Percentiles rank a stretch among this genome's conserved stretches.
phyloP scores from a whole-genome alignment of 2,113 vertebrate species.

The Pionites leucogaster region DNA sequence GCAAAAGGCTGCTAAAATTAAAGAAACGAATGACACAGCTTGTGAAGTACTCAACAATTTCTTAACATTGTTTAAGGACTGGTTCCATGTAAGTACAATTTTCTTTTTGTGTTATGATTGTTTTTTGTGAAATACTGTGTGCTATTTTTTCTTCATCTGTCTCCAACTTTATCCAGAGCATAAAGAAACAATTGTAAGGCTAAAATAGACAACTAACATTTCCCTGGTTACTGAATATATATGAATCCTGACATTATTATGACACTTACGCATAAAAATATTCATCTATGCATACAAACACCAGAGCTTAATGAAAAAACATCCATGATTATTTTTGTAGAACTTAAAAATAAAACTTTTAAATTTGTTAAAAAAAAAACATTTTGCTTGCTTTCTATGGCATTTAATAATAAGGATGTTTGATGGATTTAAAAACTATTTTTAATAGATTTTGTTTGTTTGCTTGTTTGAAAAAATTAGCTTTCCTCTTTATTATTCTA shows the following conservation, averaged over 20 bases:
- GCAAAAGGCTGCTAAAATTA: background rate
- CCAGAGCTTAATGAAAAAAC: background rate
- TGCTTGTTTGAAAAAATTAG: background rate
- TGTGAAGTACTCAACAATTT: background rate
- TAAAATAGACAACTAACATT: background rate
- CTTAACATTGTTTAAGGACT: background rate
- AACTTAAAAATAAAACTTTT: background rate
- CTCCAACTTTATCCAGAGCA: background rate
- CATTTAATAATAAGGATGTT: background rate
- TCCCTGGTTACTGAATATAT: background rate
- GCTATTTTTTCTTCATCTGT: background rate
- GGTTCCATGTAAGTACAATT: background rate
- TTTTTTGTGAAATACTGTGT: background rate
- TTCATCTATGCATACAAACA: background rate
- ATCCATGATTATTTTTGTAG: background rate
- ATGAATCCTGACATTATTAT: background rate
- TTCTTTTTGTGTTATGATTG: background rate
- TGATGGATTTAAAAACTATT: background rate
- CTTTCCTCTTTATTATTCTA: background rate
- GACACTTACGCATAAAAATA: background rate
- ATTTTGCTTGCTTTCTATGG: background rate
- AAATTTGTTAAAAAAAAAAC: background rate
- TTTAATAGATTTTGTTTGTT: background rate
- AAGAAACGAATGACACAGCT: background rate
- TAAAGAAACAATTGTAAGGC: background rate